Base-by-base conservation (phyloP, 2,888 invertebrate genomes). In the Eumerus sabulonum region DNA sequence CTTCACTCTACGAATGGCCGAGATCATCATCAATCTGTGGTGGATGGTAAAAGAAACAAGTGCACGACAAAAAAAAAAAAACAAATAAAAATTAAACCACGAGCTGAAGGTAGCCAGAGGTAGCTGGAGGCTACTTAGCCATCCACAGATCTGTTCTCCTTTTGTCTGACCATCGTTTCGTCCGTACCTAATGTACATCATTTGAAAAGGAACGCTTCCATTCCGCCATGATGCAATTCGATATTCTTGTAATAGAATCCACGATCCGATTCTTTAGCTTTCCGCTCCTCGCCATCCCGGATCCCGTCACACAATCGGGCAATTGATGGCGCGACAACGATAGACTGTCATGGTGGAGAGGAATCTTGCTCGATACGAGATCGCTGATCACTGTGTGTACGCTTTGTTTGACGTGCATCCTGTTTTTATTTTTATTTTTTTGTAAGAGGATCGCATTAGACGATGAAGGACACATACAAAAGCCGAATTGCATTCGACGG, bases 231-330 rank as follows among this genome's bases (percentile, higher is more conserved):
- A 48, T 79, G 79, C 79, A 83, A 83, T 82, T 82, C 81, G 83
- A 83, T 83, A 83, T 81, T 77, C 82, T 82, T 83, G 83, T 82
- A 83, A 83, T 83, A 82, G 83, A 82, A 83, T 82, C 81, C 81
- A 72, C 56, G 71, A 72, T 73, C 82, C 83, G 83, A 81, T 82
- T 79, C 70, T 74, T 79, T 42, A 27, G 3, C 66, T 71, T 59
- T 62, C 71, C 40, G 11, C n/a, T 63, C 45, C n/a, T 14, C 36
- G 14, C 54, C n/a, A n/a, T 77, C 38, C 17, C 38, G 42, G 19
- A 48, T 67, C 57, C 62, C 66, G 47, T 63, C 64, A 50, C 54
- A 68, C 27, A n/a, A n/a, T n/a, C n/a, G 63, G 73, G 57, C 68
- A 68, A 68, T 68, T 64, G 68, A 79, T 73, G 68, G 73, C 53